Base-by-base conservation (phyloP, 2,797 vertebrate genomes). In the Alcedo quadribrachys region DNA sequence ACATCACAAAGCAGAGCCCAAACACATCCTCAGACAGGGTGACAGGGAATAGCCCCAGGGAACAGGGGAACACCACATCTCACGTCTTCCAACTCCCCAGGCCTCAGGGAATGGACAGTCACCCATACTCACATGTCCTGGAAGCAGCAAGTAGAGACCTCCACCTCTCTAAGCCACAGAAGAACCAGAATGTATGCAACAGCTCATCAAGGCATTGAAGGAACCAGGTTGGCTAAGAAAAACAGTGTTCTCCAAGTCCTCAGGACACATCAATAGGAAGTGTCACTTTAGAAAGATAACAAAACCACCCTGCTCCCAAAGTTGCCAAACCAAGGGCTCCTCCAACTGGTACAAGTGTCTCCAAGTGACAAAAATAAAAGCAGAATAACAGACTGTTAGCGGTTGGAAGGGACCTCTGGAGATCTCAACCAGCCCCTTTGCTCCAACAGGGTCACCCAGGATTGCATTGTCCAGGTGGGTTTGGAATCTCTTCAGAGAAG, bases 1-100 rank as follows among this genome's bases (percentile, higher is more conserved):
- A 96, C 85, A 91, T 84, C 75, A 53, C 92, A 95, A 96, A 97
- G 87, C 92, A 94, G 85, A 93, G 92, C 60, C 85, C 60, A n/a
- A 80, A 62, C 46, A 62, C 32, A 63, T 65, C 83, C 54, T 90
- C 85, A 78, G 63, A 95, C 93, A 92, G 43, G 43, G 42, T n/a
- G 70, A 30, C 19, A 50, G 54, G 83, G 69, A 93, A 73, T 7
- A 85, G 77, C 62, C 45, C 27, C 33, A 28, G 6, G 77, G 62
- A 91, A 73, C 12, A 30, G 27, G 12, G 46, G 42, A 85, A 54
- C 2, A 2, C 17, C 67, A 53, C 6, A 55, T 24, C 37, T 8
- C 14, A 0, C 2, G 22, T 40, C 21, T 78, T 12, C 19, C 33
- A 43, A 58, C 18, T 81, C 37, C 73, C n/a, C 62, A 40, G 37